A percentile compares a stretch with the other conserved stretches of the same genome.
phyloP scores from a whole-genome alignment of 2,113 vertebrate species.

The Megaleporinus macrocephalus region DNA sequence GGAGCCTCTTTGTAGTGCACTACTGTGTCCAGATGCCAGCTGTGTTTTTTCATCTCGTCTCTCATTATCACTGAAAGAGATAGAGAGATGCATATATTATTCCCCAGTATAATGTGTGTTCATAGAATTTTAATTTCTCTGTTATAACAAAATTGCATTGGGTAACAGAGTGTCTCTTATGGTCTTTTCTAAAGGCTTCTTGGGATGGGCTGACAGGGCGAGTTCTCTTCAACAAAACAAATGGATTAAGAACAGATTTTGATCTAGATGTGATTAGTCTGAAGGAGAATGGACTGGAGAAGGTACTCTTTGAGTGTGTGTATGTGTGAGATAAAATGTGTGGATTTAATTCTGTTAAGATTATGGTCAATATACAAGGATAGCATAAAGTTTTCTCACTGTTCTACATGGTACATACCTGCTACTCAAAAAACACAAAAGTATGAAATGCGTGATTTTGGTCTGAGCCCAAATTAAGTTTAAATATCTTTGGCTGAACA shows the following conservation, averaged over 20 bases:
- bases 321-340: not conserved
- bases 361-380: too few species aligned
- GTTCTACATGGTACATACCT: too few species aligned
- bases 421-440: too few species aligned
- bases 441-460: too few species aligned
- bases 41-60: conserved; percentile 21
- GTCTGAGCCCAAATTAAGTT: too few species aligned
- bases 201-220: conserved; percentile 98
- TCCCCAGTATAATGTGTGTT: not conserved
- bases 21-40: conserved; percentile 45
- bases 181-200: conserved; percentile 82
- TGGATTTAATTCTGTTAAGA: conserved; percentile 59
- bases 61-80: not conserved
- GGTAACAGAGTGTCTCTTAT: not conserved
- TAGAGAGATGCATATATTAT: not conserved
- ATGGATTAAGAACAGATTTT: conserved; percentile 95
- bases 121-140: not conserved
- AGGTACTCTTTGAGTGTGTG: conserved; percentile 75
- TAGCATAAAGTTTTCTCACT: too few species aligned
- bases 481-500: too few species aligned
- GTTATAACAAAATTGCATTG: not conserved
- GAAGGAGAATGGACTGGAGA: conserved; percentile 96
- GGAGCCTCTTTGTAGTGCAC: conserved; percentile 54
- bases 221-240: conserved; percentile 96
- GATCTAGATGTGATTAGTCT: conserved; percentile 98